Percentiles rank a stretch among this genome's conserved stretches.
These are phyloP conservation scores for Listrodromus nycthemerus DNA, from an alignment of 2,888 invertebrate genomes.

Conservation along the genomic window DNA sequence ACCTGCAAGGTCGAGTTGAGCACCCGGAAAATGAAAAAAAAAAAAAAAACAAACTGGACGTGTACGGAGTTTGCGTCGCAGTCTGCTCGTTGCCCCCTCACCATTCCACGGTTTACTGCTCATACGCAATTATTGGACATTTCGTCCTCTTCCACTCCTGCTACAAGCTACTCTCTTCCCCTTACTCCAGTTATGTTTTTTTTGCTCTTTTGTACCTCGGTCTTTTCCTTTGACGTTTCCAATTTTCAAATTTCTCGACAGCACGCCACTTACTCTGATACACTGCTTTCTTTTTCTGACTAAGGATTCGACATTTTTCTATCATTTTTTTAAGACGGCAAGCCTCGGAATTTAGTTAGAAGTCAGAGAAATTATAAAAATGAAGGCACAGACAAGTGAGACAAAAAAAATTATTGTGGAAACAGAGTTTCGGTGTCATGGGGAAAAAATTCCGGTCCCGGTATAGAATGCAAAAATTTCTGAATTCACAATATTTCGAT, in stretches of 20 bases:
- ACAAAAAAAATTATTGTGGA: too few species aligned
- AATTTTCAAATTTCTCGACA: slow-evolving; percentile 67
- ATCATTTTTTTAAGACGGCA: too few species aligned
- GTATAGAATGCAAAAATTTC: too few species aligned
- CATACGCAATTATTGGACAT: slow-evolving; percentile 79
- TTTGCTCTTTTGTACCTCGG: slow-evolving; percentile 6
- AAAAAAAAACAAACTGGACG: slow-evolving; percentile 41
- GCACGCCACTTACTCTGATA: slow-evolving; percentile 72
- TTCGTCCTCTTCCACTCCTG: slow-evolving; percentile 68
- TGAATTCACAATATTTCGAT: too few species aligned
- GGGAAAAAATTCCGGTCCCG: too few species aligned
- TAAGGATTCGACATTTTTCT: background rate
- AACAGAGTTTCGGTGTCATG: too few species aligned
- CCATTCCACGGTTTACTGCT: slow-evolving; percentile 74
- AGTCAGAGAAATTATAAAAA: too few species aligned
- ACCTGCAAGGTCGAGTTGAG: slow-evolving; percentile 54
- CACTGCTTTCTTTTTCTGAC: slow-evolving; percentile 34
- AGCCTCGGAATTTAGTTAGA: too few species aligned
- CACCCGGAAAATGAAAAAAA: slow-evolving; percentile 63
- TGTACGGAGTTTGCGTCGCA: slow-evolving; percentile 59
- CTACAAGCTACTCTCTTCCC: slow-evolving; percentile 37
- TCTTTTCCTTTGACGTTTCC: slow-evolving; percentile 59
- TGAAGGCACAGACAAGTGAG: too few species aligned
- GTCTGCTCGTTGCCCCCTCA: slow-evolving; percentile 65
- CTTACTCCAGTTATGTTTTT: background rate